Percentiles rank a stretch among this genome's conserved stretches.
Evolutionary conservation across 2,888 invertebrate genomes (phyloP).

Genomic region (Eurois occulta): DNA sequence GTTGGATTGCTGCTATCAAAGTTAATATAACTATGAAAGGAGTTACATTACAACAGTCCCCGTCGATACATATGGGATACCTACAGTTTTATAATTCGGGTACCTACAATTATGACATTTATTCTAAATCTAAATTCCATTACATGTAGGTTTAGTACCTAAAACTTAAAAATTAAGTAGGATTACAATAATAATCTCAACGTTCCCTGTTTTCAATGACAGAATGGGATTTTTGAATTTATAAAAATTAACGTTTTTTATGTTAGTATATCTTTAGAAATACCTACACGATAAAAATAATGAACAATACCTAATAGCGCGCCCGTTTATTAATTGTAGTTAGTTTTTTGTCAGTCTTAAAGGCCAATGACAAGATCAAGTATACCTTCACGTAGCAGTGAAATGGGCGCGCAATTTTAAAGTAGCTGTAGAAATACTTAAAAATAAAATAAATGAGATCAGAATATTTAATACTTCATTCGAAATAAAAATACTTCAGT

Average conservation of each 20-base stretch:
- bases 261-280: background rate
- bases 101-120: background rate
- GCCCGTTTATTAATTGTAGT: background rate
- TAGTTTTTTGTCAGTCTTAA: background rate
- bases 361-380: background rate
- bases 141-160: constrained; percentile 42
- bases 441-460: constrained; percentile 9
- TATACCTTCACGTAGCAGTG: background rate
- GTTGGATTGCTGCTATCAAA: background rate
- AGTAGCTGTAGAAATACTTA: background rate
- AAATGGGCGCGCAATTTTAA: constrained; percentile 12
- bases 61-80: background rate
- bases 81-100: constrained; percentile 3
- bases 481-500: background rate
- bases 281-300: background rate
- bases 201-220: constrained; percentile 22
- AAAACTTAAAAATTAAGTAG: constrained; percentile 42
- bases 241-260: background rate
- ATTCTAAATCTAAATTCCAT: constrained; percentile 20
- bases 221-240: background rate
- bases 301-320: background rate
- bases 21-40: background rate
- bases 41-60: background rate
- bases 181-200: constrained; percentile 52
- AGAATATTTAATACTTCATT: constrained; percentile 9